Evolutionary conservation across 2,888 invertebrate species (phyloP).

Genomic region (Fabriciana adippe): DNA sequence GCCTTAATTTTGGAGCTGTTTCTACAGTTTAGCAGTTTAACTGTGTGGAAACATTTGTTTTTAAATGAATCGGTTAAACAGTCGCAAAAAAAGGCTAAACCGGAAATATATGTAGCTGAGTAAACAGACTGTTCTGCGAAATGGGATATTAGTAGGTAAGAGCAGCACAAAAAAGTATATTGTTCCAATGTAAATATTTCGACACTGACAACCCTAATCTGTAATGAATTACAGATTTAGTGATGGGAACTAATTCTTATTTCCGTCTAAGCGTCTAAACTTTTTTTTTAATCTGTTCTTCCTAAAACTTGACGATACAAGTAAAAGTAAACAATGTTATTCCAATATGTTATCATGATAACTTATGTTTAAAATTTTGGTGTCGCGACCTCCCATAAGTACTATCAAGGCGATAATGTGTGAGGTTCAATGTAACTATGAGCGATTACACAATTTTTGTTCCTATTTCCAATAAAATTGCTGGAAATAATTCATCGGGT

Average conservation of each 20-base stretch:
- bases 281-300: background rate
- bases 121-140: conserved; percentile 73
- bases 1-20: background rate
- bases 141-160: conserved; percentile 54
- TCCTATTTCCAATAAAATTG: background rate
- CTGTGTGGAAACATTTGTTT: conserved; percentile 29
- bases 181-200: conserved; percentile 42
- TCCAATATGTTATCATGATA: background rate
- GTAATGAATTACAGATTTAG: conserved; percentile 20
- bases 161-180: conserved; percentile 37
- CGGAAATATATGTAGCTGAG: conserved; percentile 66
- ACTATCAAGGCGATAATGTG: conserved; percentile 49
- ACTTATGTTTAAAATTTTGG: background rate
- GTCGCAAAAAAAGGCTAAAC: conserved; percentile 52
- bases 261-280: conserved; percentile 16
- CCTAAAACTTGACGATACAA: background rate
- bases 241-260: conserved; percentile 25
- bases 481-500: too few relatives aligned
- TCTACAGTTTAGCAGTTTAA: background rate
- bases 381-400: conserved; percentile 57
- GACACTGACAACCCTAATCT: conserved; percentile 36
- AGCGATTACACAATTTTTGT: conserved; percentile 44
- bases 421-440: conserved; percentile 43
- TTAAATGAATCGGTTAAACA: conserved; percentile 45
- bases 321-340: conserved; percentile 4